Evolutionary conservation across 2,888 invertebrate species (phyloP), one percentile per base, ranked within the genome.

Genomic region (Mythimna pallens): DNA sequence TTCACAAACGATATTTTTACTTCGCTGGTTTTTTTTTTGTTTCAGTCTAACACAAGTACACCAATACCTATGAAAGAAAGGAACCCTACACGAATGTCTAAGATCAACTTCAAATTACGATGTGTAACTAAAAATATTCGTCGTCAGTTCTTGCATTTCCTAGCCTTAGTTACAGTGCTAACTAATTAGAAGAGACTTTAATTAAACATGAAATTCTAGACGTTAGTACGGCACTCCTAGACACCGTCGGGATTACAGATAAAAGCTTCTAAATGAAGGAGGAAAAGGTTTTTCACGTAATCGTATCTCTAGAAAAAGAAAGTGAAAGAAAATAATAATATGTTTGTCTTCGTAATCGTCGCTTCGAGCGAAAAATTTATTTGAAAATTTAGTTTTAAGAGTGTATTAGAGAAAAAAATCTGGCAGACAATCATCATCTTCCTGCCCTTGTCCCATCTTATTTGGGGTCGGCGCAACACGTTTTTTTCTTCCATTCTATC

Each of bases 201-300:
- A 88, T 89, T 88, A 89, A 86, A 84, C 86, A 85, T 84, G 84
- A 87, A 88, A 89, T 86, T 84, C 80, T 81, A 85, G 82, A 65
- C 72, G 70, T 77, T 78, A 79, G 70, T 73, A 76, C 67, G 65
- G 61, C 73, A 82, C 84, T 80, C 70, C 61, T 66, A 76, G 68
- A 75, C 76, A 74, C 68, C 70, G 77, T 43, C 80, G 80, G 83
- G 84, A 87, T 87, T 86, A 85, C 81, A 70, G 70, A 82, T 87
- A 86, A 90, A 90, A 90, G 86, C 86, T 89, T 87, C 85, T 87
- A 86, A 89, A 87, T 83, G 86, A 70, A 70, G 59, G 57, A 66
- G 73, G 65, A 80, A 75, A 67, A 70, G 69, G 65, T 83, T 84
- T 84, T 82, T 71, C 77, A 71, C 73, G 64, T 65, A 47, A 1